Evolutionary conservation across 2,888 invertebrate genomes (phyloP).

Genomic region (Rhimphoctona megacephalus): DNA sequence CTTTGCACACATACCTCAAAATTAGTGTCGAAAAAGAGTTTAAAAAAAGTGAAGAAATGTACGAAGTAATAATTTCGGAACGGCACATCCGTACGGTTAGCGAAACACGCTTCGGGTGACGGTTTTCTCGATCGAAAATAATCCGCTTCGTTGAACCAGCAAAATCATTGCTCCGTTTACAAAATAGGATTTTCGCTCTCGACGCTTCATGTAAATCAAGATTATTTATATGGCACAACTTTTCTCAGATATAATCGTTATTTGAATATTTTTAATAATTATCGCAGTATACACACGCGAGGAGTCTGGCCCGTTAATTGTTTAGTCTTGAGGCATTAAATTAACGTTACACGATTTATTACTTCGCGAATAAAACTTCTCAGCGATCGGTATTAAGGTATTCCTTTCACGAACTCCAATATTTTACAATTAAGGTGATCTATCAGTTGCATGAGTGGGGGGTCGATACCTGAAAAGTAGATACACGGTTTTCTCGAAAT

Average conservation of each 20-base stretch:
- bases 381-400: slow-evolving; percentile 1
- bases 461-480: too few species aligned
- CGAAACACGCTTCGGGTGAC: slow-evolving; percentile 4
- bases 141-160: background rate
- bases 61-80: background rate
- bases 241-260: background rate
- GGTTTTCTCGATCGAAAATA: background rate
- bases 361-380: slow-evolving; percentile 24
- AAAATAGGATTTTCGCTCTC: background rate
- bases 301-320: too few species aligned
- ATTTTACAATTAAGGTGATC: too few species aligned
- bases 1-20: background rate
- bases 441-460: too few species aligned
- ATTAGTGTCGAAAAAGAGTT: background rate
- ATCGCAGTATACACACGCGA: background rate
- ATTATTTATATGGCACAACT: background rate
- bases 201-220: background rate
- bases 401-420: too few species aligned
- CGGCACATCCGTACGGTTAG: background rate
- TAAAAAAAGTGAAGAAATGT: background rate
- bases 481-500: too few species aligned
- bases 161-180: background rate
- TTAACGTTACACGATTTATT: slow-evolving; percentile 16
- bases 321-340: background rate
- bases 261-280: background rate